These are phyloP conservation scores for Trichopoda pennipes DNA, from an alignment of 2,888 invertebrate species.

Conservation along the genomic window DNA sequence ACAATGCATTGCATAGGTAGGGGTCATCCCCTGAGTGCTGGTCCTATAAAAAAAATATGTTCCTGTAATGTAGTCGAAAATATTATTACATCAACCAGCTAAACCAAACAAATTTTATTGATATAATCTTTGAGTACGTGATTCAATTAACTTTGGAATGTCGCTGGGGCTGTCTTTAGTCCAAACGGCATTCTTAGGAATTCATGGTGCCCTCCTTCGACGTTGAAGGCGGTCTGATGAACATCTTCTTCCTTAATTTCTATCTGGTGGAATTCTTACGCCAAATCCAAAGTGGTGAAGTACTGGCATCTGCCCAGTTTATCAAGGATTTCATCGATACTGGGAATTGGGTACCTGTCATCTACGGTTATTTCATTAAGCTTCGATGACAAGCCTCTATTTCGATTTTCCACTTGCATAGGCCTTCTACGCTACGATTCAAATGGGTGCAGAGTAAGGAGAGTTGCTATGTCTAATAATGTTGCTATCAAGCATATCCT, in stretches of 20 bases:
- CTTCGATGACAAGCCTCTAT: slow-evolving; percentile 53
- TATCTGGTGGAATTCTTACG: slow-evolving; percentile 68
- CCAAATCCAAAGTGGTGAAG: slow-evolving; percentile 64
- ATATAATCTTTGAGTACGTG: too few relatives aligned
- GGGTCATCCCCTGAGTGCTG: too few relatives aligned
- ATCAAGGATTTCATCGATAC: slow-evolving; percentile 55
- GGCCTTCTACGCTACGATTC: slow-evolving; percentile 45
- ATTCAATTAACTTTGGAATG: slow-evolving; percentile 68
- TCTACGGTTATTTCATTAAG: slow-evolving; percentile 47
- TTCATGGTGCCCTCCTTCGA: slow-evolving; percentile 63
- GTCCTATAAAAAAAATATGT: slow-evolving; percentile 33
- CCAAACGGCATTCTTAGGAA: slow-evolving; percentile 68
- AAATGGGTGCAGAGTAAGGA: slow-evolving; percentile 40
- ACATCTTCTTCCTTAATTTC: slow-evolving; percentile 56
- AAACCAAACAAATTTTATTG: slow-evolving; percentile 62
- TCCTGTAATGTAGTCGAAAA: slow-evolving; percentile 60
- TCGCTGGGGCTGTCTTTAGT: slow-evolving; percentile 68
- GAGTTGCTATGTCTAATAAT: slow-evolving; percentile 53
- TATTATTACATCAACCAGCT: slow-evolving; percentile 66
- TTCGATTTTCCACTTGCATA: slow-evolving; percentile 46
- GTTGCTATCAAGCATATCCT: slow-evolving; percentile 46
- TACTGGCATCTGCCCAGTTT: slow-evolving; percentile 58
- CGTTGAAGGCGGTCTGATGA: slow-evolving; percentile 65
- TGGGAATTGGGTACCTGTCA: slow-evolving; percentile 48
- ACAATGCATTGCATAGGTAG: too few relatives aligned